Evolutionary conservation across 2,113 vertebrate genomes (phyloP).

Genomic region (Sinosuthora webbiana): DNA sequence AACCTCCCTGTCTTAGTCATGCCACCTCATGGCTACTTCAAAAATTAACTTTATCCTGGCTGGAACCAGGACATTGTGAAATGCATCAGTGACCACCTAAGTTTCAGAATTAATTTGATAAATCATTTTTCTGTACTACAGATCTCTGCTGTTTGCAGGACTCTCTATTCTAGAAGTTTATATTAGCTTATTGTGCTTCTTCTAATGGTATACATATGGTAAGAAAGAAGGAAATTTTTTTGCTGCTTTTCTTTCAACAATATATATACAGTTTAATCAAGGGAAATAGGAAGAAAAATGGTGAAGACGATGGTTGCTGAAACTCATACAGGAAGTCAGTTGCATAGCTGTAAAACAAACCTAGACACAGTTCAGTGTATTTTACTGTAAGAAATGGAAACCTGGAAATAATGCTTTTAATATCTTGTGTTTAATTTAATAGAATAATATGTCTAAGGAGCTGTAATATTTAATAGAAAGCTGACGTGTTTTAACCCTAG

Average conservation of each 20-base stretch:
- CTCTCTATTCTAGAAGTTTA: background rate
- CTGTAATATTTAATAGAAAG: background rate
- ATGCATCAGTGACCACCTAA: background rate
- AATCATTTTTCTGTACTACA: background rate
- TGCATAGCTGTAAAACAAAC: background rate
- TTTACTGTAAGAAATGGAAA: background rate
- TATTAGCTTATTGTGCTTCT: background rate
- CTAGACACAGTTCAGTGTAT: background rate
- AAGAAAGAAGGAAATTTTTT: background rate
- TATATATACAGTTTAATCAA: background rate
- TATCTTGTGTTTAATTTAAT: background rate
- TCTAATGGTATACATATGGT: background rate
- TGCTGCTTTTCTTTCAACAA: background rate
- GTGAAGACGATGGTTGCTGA: background rate
- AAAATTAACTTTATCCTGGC: background rate
- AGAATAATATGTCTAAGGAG: background rate
- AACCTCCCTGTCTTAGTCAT: background rate
- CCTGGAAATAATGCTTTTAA: background rate
- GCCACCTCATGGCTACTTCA: background rate
- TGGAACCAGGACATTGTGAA: background rate
- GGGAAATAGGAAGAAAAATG: background rate
- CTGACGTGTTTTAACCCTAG: background rate
- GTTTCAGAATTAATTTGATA: background rate
- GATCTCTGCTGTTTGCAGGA: background rate
- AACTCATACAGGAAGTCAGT: background rate